These are phyloP conservation scores for Corythoichthys haematopterus DNA, from an alignment of 2,113 vertebrate species.

Conservation along the genomic window DNA sequence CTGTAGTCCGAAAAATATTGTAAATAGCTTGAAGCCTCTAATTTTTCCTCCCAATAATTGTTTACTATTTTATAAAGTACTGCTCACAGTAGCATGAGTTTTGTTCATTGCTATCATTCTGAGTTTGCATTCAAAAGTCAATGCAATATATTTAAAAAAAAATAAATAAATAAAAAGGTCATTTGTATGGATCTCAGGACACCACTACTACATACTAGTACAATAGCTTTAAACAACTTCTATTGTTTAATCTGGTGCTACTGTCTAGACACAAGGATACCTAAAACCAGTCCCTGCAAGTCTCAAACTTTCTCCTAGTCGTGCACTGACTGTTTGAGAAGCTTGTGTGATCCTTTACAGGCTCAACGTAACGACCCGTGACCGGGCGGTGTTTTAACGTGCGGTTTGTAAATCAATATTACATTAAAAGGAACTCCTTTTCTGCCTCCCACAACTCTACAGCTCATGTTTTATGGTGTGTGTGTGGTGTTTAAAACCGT, in stretches of 20 bases:
- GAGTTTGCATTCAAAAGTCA: background rate
- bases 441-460: slow-evolving; percentile 60
- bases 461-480: slow-evolving; percentile 62
- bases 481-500: slow-evolving; percentile 43
- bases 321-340: slow-evolving; percentile 33
- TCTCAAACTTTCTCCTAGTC: slow-evolving; percentile 26
- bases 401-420: slow-evolving; percentile 69
- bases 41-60: no score
- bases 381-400: slow-evolving; percentile 52
- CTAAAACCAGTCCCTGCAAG: slow-evolving; percentile 45
- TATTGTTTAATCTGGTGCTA: slow-evolving; percentile 18
- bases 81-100: no score
- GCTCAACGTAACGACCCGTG: slow-evolving; percentile 46
- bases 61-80: no score
- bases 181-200: background rate
- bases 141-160: background rate
- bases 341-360: slow-evolving; percentile 36
- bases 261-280: slow-evolving; percentile 59
- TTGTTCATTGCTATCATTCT: no score
- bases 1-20: no score
- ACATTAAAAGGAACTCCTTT: slow-evolving; percentile 61
- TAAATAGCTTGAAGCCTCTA: no score
- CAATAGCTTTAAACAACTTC: background rate
- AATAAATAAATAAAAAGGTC: no score
- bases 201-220: background rate